A percentile compares a stretch with the other conserved stretches of the same genome.
phyloP scores from a whole-genome alignment of 2,888 invertebrate species.

The Anthrax anthrax region DNA sequence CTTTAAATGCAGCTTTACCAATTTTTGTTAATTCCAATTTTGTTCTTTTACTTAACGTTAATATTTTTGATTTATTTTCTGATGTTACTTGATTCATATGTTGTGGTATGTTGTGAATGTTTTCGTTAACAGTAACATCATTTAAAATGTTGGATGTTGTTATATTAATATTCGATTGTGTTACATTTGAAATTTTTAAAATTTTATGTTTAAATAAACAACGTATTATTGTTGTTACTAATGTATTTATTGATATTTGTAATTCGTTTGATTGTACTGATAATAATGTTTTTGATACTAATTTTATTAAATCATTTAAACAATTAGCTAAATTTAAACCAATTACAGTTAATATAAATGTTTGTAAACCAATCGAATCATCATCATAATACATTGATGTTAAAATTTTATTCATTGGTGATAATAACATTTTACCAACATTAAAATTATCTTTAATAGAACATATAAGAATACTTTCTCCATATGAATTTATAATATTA shows the following conservation, averaged over 20 bases:
- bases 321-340: conserved; percentile 48
- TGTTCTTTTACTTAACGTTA: conserved; percentile 32
- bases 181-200: conserved; percentile 15
- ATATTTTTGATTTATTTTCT: conserved; percentile 13
- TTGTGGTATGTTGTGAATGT: no score
- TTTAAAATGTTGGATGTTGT: conserved; percentile 25
- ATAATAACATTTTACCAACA: conserved; percentile 42
- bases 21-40: conserved; percentile 46
- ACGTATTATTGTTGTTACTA: conserved; percentile 24
- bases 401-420: conserved; percentile 52
- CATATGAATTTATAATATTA: conserved; percentile 34
- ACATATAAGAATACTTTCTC: conserved; percentile 79
- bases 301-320: conserved; percentile 36
- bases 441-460: conserved; percentile 42
- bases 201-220: conserved; percentile 33
- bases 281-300: conserved; percentile 48
- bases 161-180: conserved; percentile 17
- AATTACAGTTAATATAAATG: conserved; percentile 53
- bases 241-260: conserved; percentile 21
- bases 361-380: conserved; percentile 39
- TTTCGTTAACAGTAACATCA: conserved; percentile 5
- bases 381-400: conserved; percentile 41
- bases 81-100: neutral
- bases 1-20: conserved; percentile 73
- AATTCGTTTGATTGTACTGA: conserved; percentile 44